phyloP scores from a whole-genome alignment of 2,888 invertebrate species.

The Molorchus minor region DNA sequence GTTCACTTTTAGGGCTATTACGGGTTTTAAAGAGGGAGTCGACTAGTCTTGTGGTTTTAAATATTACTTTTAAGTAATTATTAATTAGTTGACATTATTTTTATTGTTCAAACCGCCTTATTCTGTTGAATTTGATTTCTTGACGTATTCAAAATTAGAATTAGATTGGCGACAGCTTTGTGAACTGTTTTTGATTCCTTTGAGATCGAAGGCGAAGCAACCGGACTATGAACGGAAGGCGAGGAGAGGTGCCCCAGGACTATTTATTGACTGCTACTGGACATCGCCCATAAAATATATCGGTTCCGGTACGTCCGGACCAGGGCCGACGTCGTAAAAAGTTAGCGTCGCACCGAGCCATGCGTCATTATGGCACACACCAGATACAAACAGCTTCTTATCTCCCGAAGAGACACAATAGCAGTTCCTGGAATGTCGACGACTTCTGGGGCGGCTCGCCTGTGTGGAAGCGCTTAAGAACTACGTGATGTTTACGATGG shows the following conservation, averaged over 20 bases:
- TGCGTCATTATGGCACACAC: constrained; percentile 61
- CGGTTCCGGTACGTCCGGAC: constrained; percentile 59
- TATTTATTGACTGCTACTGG: constrained; percentile 64
- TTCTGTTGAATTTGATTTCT: no score
- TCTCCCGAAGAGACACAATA: constrained; percentile 46
- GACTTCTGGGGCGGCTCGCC: constrained; percentile 22
- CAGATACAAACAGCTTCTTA: constrained; percentile 59
- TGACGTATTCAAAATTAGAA: no score
- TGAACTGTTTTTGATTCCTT: not conserved
- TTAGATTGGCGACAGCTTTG: no score
- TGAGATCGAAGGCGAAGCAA: no score
- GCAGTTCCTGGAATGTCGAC: constrained; percentile 41
- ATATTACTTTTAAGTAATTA: no score
- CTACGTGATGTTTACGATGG: constrained; percentile 16
- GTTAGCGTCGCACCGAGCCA: constrained; percentile 56
- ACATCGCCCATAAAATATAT: constrained; percentile 65
- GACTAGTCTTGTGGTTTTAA: no score
- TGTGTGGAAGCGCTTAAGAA: constrained; percentile 8
- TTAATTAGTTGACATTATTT: no score
- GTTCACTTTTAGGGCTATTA: no score
- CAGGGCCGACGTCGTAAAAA: constrained; percentile 58
- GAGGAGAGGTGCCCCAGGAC: constrained; percentile 49
- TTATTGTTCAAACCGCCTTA: no score
- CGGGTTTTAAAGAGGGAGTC: no score
- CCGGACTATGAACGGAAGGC: constrained; percentile 44